Evolutionary conservation across 1,140 invertebrate species (phyloP), one percentile per base, ranked within the genome.

Genomic region (Harlomillsia oculata): DNA sequence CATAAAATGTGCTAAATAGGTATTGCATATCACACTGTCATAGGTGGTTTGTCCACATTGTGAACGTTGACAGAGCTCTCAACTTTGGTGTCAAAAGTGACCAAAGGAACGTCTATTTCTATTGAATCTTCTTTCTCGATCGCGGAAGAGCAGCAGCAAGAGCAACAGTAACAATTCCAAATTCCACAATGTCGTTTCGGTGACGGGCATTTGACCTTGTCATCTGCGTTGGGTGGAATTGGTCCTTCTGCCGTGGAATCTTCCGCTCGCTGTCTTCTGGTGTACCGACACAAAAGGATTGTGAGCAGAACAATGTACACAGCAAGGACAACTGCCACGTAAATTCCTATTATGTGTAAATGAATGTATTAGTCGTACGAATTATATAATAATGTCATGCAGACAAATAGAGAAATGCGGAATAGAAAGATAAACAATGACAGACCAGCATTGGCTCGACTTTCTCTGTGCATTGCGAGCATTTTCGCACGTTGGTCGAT

Each of bases 271-370:
- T 55, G 46, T 28, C 59, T 28, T 53, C 44, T 25, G 8, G 53
- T 32, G 37, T 63, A 59, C 0, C 61, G 53, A 29, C 61, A 63
- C 2, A 63, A 44, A 6, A 63, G 52, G 13, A 63, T 57, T 9
- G 57, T 63, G 6, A 63, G 36, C 0, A 63, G 57, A 18, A 63
- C 49, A 1, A 63, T 21, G 37, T 63, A 63, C 2, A 63, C 54
- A 0, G 53, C 61, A 25, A 63, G 30, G 3, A 63, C 61, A 2
- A 63, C 57, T 1, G 61, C 61, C 18, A 63, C 61, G 25, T 63
- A 63, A 26, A 63, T 63, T 0, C 61, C 61, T 63, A n/a, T n/a
- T n/a, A n/a, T n/a, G n/a, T n/a, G n/a, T n/a, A n/a, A n/a, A n/a
- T n/a, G n/a, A n/a, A n/a, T n/a, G n/a, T n/a, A n/a, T n/a, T n/a